Evolutionary conservation across 2,888 invertebrate genomes (phyloP), one percentile per base, ranked within the genome.

Genomic region (Vesta saturnalis): DNA sequence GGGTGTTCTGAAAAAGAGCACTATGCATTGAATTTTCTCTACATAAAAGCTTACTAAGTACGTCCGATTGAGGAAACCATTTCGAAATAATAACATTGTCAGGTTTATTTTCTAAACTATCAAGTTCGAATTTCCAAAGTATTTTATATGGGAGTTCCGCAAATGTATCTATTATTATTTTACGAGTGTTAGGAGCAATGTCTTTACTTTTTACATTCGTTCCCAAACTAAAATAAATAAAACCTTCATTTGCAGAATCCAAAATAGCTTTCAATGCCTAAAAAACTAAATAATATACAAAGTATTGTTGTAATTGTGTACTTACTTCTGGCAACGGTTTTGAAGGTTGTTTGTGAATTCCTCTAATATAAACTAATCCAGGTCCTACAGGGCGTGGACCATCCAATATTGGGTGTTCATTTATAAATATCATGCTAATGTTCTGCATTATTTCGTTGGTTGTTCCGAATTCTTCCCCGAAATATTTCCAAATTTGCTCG

Each of bases 21-120:
- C 0, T 83, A 84, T 54, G 85, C 82, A 58, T 86, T 86, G 1
- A 84, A 60, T 69, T 85, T 86, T 0, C 86, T 67, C 58, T 86
- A n/a, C n/a, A n/a, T n/a, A n/a, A n/a, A n/a, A n/a, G n/a, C n/a
- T n/a, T n/a, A n/a, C n/a, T n/a, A n/a, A n/a, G n/a, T 86, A 14
- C 81, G 81, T 83, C 83, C 68, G 82, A 81, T 71, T 84, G 84
- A 1, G 85, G 83, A 16, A 82, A 72, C 83, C 85, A 86, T 64
- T 83, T 82, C 5, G 73, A 70, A 15, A 84, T 76, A 66, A 77
- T 75, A 1, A 86, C 82, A 74, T 86, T 85, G 8, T 76, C 70
- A 0, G 83, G 79, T 65, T 79, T 74, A 21, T 76, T 77, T 1
- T 76, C 73, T 23, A 82, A 54, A 16, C 73, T 54, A 19, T 82